Conservation (phyloP, 2,888 invertebrate genomes). For the Synergus itoensis region DNA sequence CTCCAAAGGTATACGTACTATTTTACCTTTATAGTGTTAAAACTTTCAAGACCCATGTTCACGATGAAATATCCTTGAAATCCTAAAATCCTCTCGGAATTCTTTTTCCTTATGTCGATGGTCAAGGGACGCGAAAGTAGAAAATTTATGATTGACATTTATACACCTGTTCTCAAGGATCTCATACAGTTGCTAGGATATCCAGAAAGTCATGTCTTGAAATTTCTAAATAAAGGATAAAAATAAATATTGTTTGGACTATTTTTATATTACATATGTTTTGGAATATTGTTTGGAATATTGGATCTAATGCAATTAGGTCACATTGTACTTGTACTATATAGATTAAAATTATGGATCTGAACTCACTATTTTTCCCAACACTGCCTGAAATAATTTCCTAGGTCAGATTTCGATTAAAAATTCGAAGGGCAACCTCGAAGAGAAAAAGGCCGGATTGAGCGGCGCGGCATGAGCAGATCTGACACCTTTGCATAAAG, state of each 20-base stretch:
- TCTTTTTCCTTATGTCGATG: not conserved
- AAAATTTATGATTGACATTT: conserved; percentile 9
- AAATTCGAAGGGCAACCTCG: not conserved
- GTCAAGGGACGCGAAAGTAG: not conserved
- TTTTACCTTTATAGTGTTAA: not conserved
- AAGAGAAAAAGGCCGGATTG: not conserved
- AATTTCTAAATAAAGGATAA: not conserved
- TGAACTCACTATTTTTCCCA: not conserved
- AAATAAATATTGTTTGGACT: not conserved
- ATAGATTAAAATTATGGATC: no score
- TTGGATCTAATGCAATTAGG: no score
- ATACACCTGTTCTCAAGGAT: not conserved
- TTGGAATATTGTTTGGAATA: no score
- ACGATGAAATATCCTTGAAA: not conserved
- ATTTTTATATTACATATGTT: no score
- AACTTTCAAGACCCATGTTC: not conserved
- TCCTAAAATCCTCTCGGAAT: not conserved
- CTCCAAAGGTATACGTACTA: not conserved
- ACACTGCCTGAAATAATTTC: not conserved
- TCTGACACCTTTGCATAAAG: conserved; percentile 12
- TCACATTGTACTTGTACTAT: no score
- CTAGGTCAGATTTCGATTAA: conserved; percentile 9
- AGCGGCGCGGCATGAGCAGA: not conserved
- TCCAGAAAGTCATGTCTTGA: no score
- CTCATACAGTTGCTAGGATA: no score